Conservation (phyloP, 2,888 invertebrate genomes). For the Caenorhabditis angaria region DNA sequence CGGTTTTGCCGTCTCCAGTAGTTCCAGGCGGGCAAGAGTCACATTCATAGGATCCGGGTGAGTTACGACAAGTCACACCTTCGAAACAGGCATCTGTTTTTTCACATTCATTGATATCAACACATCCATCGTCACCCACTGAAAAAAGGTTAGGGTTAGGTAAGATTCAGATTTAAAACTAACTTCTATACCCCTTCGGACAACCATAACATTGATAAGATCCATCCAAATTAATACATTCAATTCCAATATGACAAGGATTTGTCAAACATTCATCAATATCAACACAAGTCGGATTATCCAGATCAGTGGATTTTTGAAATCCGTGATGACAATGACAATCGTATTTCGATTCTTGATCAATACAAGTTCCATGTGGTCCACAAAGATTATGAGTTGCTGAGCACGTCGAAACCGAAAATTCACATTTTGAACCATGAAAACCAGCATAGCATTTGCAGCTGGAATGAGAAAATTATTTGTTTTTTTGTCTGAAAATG, state of each 20-base stretch:
- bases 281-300: conserved; percentile 82
- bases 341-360: conserved; percentile 66
- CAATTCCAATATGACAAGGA: conserved; percentile 75
- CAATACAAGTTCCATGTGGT: conserved; percentile 51
- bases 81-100: conserved; percentile 83
- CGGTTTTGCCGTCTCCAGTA: conserved; percentile 54
- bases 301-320: conserved; percentile 79
- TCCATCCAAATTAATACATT: conserved; percentile 90
- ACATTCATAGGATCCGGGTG: conserved; percentile 85
- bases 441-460: conserved; percentile 73
- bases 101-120: conserved; percentile 88
- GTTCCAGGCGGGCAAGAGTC: conserved; percentile 83
- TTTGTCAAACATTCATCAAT: conserved; percentile 74
- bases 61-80: conserved; percentile 86
- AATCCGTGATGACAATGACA: conserved; percentile 81
- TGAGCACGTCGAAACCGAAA: conserved; percentile 51
- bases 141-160: neutral
- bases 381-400: conserved; percentile 54
- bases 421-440: conserved; percentile 65
- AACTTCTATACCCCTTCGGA: conserved; percentile 78
- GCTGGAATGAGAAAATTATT: conserved; percentile 57
- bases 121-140: conserved; percentile 76
- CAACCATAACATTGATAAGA: conserved; percentile 89
- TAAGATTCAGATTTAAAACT: neutral
- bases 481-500: too few relatives aligned